Percentiles rank a stretch among this genome's conserved stretches.
These are phyloP conservation scores for Erebia ligea DNA, from an alignment of 2,888 invertebrate species.

Conservation along the genomic window DNA sequence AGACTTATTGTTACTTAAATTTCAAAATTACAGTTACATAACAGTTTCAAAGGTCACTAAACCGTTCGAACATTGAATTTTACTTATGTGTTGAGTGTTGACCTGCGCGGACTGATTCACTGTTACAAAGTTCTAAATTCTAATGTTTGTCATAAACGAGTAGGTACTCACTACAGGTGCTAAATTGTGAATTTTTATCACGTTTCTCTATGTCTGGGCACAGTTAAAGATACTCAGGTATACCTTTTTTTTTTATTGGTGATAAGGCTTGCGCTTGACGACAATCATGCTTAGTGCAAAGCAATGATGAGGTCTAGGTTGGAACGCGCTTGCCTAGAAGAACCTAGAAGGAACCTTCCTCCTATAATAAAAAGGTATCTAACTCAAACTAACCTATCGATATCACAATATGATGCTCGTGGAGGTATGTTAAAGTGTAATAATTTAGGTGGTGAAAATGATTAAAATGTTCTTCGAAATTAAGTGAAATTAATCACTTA, in stretches of 20 bases:
- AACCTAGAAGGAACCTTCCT: too few species aligned
- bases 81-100: too few species aligned
- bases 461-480: too few species aligned
- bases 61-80: not conserved
- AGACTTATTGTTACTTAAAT: not conserved
- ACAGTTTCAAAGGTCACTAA: conserved; percentile 13
- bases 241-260: too few species aligned
- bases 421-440: not conserved
- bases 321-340: too few species aligned
- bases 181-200: not conserved
- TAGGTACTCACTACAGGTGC: not conserved
- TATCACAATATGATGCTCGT: not conserved
- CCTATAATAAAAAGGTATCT: too few species aligned
- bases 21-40: not conserved
- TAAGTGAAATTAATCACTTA: too few species aligned
- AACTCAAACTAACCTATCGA: not conserved
- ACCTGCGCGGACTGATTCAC: not conserved
- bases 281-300: too few species aligned
- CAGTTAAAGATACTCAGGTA: not conserved
- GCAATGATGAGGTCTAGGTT: too few species aligned
- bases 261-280: too few species aligned
- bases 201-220: not conserved
- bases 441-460: too few species aligned
- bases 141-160: not conserved
- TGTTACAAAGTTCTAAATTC: conserved; percentile 3